These are phyloP conservation scores for Trypoxylon attenuatum DNA, from an alignment of 2,888 invertebrate genomes.

Conservation along the genomic window DNA sequence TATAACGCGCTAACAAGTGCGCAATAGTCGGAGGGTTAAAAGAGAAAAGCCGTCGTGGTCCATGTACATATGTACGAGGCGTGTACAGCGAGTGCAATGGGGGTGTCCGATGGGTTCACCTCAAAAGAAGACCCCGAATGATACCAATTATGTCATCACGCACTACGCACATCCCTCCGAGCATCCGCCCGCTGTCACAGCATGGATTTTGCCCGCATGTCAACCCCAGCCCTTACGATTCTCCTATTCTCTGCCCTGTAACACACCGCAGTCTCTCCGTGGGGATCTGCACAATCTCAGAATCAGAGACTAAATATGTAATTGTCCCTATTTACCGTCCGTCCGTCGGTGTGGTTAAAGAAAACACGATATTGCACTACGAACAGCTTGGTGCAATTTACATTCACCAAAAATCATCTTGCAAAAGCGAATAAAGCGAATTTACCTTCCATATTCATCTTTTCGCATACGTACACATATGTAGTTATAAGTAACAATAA, in stretches of 20 bases:
- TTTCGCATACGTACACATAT: too few species aligned
- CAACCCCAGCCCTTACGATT: slow-evolving; percentile 54
- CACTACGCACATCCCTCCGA: slow-evolving; percentile 39
- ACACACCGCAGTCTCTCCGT: slow-evolving; percentile 25
- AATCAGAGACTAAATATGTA: slow-evolving; percentile 47
- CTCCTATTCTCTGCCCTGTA: slow-evolving; percentile 31
- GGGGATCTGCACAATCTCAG: slow-evolving; percentile 43
- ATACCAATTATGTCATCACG: slow-evolving; percentile 71
- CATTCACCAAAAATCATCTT: too few species aligned
- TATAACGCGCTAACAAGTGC: not conserved
- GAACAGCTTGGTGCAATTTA: too few species aligned
- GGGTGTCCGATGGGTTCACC: slow-evolving; percentile 57
- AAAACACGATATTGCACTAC: not conserved
- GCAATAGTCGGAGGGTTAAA: slow-evolving; percentile 2
- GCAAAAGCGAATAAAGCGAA: too few species aligned
- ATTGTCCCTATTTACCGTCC: slow-evolving; percentile 36
- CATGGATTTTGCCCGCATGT: slow-evolving; percentile 65
- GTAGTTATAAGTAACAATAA: too few species aligned
- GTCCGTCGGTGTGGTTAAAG: not conserved
- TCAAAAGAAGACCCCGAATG: slow-evolving; percentile 68
- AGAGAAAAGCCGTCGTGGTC: not conserved
- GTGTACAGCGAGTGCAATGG: slow-evolving; percentile 19
- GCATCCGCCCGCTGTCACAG: slow-evolving; percentile 50
- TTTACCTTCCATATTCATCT: too few species aligned
- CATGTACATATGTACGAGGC: slow-evolving; percentile 25